These are phyloP conservation scores for Jordanella pulchra DNA, from an alignment of 2,797 vertebrate genomes.

Conservation along the genomic window DNA sequence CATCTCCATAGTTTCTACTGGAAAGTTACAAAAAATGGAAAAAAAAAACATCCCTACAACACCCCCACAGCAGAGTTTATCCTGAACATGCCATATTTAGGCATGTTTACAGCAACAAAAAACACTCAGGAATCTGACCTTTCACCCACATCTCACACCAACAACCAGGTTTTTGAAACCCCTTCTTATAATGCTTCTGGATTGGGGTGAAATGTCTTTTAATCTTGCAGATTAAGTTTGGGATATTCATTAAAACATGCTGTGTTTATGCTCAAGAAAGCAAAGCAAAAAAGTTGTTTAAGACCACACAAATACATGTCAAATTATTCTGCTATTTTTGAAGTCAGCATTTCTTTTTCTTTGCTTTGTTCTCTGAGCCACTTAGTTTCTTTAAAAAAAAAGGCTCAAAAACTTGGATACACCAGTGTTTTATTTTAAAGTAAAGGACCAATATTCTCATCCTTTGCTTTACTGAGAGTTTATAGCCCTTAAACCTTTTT, in stretches of 20 bases:
- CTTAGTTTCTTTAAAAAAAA: too few relatives aligned
- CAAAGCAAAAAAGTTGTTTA: background rate
- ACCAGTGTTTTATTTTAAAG: too few relatives aligned
- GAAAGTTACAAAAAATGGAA: background rate
- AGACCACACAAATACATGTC: background rate
- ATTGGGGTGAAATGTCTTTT: background rate
- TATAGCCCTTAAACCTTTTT: too few relatives aligned
- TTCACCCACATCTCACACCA: background rate
- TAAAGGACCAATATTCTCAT: too few relatives aligned
- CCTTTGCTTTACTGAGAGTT: too few relatives aligned
- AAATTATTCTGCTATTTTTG: background rate
- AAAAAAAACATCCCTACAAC: too few relatives aligned
- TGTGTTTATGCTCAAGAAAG: background rate
- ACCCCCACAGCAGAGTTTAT: too few relatives aligned
- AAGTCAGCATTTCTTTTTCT: background rate
- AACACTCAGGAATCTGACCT: background rate
- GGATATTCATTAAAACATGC: background rate
- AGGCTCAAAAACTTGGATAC: too few relatives aligned
- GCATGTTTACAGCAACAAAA: background rate
- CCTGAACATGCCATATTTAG: background rate
- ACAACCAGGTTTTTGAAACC: background rate
- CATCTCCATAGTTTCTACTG: background rate
- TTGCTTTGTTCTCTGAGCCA: too few relatives aligned
- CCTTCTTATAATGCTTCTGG: background rate
- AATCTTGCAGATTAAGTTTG: background rate